A percentile compares a stretch with the other conserved stretches of the same genome.
These are phyloP conservation scores for Micromussa lordhowensis DNA, from an alignment of 92 coral and sea anemone genomes.

Conservation along the genomic window DNA sequence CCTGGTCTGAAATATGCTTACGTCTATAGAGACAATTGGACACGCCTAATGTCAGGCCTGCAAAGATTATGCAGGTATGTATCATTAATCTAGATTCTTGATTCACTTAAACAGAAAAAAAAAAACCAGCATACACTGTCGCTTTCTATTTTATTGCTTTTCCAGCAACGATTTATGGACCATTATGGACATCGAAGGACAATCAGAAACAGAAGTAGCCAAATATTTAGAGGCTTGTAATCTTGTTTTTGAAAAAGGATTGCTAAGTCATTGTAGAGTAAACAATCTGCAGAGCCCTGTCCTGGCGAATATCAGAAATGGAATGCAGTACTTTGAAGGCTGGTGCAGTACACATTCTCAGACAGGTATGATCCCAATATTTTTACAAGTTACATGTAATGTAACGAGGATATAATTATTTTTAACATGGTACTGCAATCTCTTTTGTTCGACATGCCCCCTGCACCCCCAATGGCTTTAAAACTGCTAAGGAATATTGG, in stretches of 20 bases:
- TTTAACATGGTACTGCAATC: too few species aligned
- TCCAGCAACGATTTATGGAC: neutral
- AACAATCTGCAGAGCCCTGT: conserved; percentile 32
- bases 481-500: too few species aligned
- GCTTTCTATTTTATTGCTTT: too few species aligned
- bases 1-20: conserved; percentile 48
- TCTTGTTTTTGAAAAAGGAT: conserved; percentile 34
- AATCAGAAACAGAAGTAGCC: neutral
- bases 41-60: conserved; percentile 50
- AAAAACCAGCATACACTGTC: neutral
- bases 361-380: neutral
- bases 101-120: neutral
- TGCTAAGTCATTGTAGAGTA: conserved; percentile 24
- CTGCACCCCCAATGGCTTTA: too few species aligned
- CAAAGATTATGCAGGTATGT: conserved; percentile 51
- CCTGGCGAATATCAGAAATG: conserved; percentile 23
- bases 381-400: too few species aligned
- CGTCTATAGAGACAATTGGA: conserved; percentile 52
- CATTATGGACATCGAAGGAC: neutral
- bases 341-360: conserved; percentile 32
- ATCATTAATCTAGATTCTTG: too few species aligned
- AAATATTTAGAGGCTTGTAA: conserved; percentile 3
- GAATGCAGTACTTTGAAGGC: conserved; percentile 26
- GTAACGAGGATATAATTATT: too few species aligned
- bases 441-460: too few species aligned